Base-by-base conservation (phyloP, 2,888 invertebrate species). In the Harpalus rufipes region DNA sequence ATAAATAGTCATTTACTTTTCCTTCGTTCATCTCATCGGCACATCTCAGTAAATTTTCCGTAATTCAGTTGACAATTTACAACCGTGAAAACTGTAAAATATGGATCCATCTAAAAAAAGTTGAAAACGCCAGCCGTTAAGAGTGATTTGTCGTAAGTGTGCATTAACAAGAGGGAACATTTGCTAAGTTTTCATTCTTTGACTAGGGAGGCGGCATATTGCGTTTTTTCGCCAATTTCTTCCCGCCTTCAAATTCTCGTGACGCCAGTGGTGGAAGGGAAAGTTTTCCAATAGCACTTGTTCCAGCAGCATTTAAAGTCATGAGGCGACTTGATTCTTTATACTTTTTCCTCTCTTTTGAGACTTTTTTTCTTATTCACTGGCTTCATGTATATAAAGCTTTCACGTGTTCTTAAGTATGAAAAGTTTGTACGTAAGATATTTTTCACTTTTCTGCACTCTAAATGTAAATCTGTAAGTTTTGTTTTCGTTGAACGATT, bases 261-360 rank as follows among this genome's bases (percentile, higher is more conserved):
- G 39, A 41, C 41, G 39, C 44, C 16, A 59, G 65, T 44, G 74
- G 51, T 10, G 76, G 56, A 21, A 68, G 32, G 25, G 56, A 72
- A 82, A 82, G 61, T 82, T 82, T 82, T 82, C 82, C 82, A 82
- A 82, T 82, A 82, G 82, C 68, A 82, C 56, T 82, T 82, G 72
- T 82, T 82, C 72, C 82, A 56, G 56, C 58, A 58, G 81, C 81
- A 63, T 81, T 81, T 81, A 81, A 81, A 81, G 72, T 82, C 82
- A 82, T 58, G 82, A 82, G 81, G 65, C 81, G 68, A 44, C 58
- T 78, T 78, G 80, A 80, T 80, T 32, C 61, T 80, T 80, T 80
- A 80, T 32, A 61, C 80, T 58, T 80, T 61, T 61, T 16, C 21
- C 14, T 41, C 81, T n/a, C 51, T 63, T 81, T 18, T 61, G 39